Percentiles rank a stretch among this genome's conserved stretches.
Conservation (phyloP, 2,888 invertebrate species). For the Crossocerus cetratus region DNA sequence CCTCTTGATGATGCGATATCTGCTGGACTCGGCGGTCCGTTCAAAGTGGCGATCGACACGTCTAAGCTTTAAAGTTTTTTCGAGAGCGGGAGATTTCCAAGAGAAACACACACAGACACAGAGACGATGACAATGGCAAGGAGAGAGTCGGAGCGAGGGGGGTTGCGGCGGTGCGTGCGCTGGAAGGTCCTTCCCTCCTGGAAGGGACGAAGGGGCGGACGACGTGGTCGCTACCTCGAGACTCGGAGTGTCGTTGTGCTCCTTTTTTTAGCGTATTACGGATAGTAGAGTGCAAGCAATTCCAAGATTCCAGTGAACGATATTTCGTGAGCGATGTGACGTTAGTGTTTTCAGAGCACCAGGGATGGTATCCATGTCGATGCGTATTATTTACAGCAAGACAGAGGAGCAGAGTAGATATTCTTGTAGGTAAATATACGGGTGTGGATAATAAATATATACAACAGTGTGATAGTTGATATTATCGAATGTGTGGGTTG, state of each 20-base stretch:
- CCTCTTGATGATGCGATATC: background rate
- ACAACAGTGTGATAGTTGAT: constrained; percentile 66
- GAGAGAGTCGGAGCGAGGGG: constrained; percentile 11
- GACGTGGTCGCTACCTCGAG: constrained; percentile 23
- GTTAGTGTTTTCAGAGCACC: constrained; percentile 75
- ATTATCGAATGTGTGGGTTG: constrained; percentile 67
- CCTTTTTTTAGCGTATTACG: constrained; percentile 44
- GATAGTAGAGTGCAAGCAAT: constrained; percentile 74
- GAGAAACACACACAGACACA: background rate
- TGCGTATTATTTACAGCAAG: constrained; percentile 76
- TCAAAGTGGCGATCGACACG: too few species aligned
- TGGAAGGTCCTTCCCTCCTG: constrained; percentile 25
- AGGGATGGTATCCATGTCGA: constrained; percentile 72
- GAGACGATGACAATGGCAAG: constrained; percentile 52
- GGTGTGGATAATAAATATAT: constrained; percentile 46
- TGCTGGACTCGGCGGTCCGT: too few species aligned
- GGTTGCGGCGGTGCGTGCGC: constrained; percentile 9
- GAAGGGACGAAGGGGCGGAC: too few species aligned
- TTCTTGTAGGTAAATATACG: constrained; percentile 47
- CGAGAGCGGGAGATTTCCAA: too few species aligned
- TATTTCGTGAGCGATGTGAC: constrained; percentile 73
- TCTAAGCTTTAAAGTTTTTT: too few species aligned
- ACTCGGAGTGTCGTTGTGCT: constrained; percentile 31
- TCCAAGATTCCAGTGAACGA: constrained; percentile 75
- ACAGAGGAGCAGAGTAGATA: constrained; percentile 69